These are phyloP conservation scores for Tortrix viridana DNA, from an alignment of 2,888 invertebrate genomes.

Conservation along the genomic window DNA sequence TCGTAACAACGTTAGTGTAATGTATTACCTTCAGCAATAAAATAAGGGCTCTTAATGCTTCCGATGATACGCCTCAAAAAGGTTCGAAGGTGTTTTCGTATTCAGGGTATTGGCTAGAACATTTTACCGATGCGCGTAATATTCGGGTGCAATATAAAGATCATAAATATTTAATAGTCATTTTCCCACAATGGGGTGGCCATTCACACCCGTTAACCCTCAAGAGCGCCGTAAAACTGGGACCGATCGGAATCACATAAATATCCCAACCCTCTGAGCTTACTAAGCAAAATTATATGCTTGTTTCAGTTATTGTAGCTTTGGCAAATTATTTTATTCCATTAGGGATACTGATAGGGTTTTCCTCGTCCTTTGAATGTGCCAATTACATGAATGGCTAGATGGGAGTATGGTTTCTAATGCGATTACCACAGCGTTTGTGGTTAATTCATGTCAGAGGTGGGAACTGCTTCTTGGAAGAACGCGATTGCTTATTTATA, in stretches of 20 bases:
- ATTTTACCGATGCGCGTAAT: slow-evolving; percentile 55
- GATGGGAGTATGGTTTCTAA: too few relatives aligned
- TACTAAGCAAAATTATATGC: slow-evolving; percentile 72
- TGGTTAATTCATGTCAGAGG: too few relatives aligned
- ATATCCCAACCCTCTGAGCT: slow-evolving; percentile 63
- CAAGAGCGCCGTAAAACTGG: slow-evolving; percentile 69
- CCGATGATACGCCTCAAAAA: slow-evolving; percentile 31
- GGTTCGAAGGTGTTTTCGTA: slow-evolving; percentile 27
- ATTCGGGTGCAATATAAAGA: slow-evolving; percentile 56
- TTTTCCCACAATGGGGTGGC: slow-evolving; percentile 82
- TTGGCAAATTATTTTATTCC: slow-evolving; percentile 51
- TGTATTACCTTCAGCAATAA: slow-evolving; percentile 19
- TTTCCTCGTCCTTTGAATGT: slow-evolving; percentile 19
- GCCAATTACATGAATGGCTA: slow-evolving; percentile 16
- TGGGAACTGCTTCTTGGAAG: too few relatives aligned
- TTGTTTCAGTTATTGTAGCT: slow-evolving; percentile 63
- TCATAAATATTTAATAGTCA: slow-evolving; percentile 82
- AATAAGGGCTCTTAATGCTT: slow-evolving; percentile 18
- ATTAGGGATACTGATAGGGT: slow-evolving; percentile 42
- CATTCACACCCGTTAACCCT: slow-evolving; percentile 78
- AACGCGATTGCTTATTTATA: too few relatives aligned
- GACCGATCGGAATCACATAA: slow-evolving; percentile 76
- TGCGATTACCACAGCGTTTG: too few relatives aligned
- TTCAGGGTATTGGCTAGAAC: slow-evolving; percentile 38
- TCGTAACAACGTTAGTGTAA: too few relatives aligned